Percentiles rank a stretch among this genome's conserved stretches.
These are phyloP conservation scores for Norana najaformis DNA, from an alignment of 2,888 invertebrate species.

Conservation along the genomic window DNA sequence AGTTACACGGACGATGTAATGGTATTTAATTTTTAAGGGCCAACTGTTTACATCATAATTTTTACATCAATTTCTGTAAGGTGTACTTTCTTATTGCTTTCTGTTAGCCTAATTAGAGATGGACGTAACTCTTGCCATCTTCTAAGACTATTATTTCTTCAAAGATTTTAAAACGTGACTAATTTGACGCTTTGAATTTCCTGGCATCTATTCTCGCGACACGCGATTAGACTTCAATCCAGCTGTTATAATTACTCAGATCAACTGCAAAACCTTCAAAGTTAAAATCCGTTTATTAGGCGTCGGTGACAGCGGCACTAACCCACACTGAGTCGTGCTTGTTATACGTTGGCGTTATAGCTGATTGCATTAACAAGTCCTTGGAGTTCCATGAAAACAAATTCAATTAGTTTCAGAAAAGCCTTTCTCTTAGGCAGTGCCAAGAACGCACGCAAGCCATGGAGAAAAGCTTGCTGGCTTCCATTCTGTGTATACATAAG, in stretches of 20 bases:
- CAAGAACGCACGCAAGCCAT: not conserved
- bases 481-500: not conserved
- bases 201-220: not conserved
- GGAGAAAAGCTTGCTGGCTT: not conserved
- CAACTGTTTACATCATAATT: too few species aligned
- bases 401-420: not conserved
- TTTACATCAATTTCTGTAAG: too few species aligned
- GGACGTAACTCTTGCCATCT: too few species aligned
- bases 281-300: not conserved
- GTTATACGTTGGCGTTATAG: not conserved
- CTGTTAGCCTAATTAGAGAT: too few species aligned
- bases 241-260: not conserved
- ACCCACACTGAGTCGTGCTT: not conserved
- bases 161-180: not conserved
- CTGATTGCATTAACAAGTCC: not conserved
- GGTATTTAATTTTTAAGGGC: too few species aligned
- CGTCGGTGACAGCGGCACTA: not conserved
- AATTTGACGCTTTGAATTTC: not conserved
- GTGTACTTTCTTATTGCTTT: too few species aligned
- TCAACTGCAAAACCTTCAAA: not conserved
- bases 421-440: not conserved
- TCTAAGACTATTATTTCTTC: too few species aligned
- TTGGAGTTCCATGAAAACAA: not conserved
- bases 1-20: too few species aligned
- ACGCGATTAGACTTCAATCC: not conserved